These are phyloP conservation scores for Istiophorus platypterus DNA, from an alignment of 2,113 vertebrate species.

Conservation along the genomic window DNA sequence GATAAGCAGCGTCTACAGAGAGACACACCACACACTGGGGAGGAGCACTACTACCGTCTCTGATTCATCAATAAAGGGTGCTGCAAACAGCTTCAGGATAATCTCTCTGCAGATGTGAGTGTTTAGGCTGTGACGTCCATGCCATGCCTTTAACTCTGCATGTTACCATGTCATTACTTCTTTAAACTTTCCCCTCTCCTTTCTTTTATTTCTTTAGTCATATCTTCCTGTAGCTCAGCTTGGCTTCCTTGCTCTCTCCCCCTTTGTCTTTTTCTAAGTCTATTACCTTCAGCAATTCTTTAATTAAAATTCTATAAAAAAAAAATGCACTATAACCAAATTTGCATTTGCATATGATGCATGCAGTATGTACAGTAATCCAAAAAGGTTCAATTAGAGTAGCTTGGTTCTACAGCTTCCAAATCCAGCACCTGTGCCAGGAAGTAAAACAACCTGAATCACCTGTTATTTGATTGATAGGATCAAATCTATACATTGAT, in stretches of 20 bases:
- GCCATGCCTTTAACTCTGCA: background rate
- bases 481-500: too few relatives aligned
- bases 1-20: constrained; percentile 26
- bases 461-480: too few relatives aligned
- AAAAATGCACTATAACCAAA: background rate
- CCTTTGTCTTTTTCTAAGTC: background rate
- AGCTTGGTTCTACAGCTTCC: background rate
- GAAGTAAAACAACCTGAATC: background rate
- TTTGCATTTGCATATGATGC: background rate
- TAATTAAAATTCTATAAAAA: background rate
- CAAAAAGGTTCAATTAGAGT: background rate
- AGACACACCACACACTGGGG: constrained; percentile 9
- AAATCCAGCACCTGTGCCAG: background rate
- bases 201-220: background rate
- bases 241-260: background rate
- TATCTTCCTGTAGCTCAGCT: background rate
- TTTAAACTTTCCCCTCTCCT: constrained; percentile 1
- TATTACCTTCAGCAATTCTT: background rate
- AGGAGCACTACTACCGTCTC: constrained; percentile 30
- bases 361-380: background rate
- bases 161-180: constrained; percentile 8
- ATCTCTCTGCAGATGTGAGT: constrained; percentile 9
- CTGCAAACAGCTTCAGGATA: constrained; percentile 46
- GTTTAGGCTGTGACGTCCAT: background rate
- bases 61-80: constrained; percentile 63